Base-by-base conservation (phyloP, 2,113 vertebrate species). In the Phoxinus phoxinus region DNA sequence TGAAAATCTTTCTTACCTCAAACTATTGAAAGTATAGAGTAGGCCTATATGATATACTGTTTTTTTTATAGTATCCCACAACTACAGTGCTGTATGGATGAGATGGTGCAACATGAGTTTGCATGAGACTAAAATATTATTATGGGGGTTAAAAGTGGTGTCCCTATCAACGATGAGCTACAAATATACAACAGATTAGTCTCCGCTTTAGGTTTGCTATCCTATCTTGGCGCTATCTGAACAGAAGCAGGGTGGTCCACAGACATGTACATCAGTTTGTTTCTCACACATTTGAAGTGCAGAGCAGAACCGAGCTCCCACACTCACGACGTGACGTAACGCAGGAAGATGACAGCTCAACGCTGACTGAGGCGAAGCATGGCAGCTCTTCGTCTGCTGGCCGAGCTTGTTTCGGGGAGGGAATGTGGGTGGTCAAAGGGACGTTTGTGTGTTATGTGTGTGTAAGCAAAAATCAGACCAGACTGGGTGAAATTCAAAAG, bases 151-250 rank as follows among this genome's bases (percentile, higher is more conserved):
- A 71, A 46, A 74, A 46, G 0, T 6, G 12, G 41, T 73, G n/a
- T 48, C 74, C 46, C n/a, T 76, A 25, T 56, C 23, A 53, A 48
- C n/a, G 61, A 71, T 51, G 48, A 56, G 81, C 11, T 71, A 72
- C 48, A 71, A 72, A 58, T 72, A 3, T 37, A 10, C 63, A 72
- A 9, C 3, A 72, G 81, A 71, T 83, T 56, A 83, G 21, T 71
- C 15, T 56, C 11, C 2, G 3, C 32, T 71, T 56, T 69, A 71
- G 81, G 46, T 51, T 59, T 21, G 88, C 93, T 93, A 88, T 87
- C 92, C 46, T 25, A 23, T 37, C 46, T 53, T 48, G 46, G 46
- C 44, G 41, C 19, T n/a, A 72, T 83, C 67, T 83, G 27, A 32
- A 71, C 67, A 71, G 48, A 83, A 37, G 67, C 81, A 83, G 30